Conservation (phyloP, 1,140 invertebrate genomes). For the Himalopsyche phryganea region DNA sequence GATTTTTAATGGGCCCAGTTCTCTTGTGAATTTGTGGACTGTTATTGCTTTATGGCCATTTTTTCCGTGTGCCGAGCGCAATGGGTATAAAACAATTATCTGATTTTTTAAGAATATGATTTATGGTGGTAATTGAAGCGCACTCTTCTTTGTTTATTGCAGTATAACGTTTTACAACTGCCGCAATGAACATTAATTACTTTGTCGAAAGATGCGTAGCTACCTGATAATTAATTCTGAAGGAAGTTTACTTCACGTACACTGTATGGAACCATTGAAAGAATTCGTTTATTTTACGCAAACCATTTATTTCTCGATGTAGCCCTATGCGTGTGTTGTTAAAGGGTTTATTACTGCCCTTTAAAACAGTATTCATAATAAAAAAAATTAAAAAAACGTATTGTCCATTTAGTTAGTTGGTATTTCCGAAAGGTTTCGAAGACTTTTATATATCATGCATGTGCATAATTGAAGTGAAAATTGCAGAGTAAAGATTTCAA, state of each 20-base stretch:
- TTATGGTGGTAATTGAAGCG: not conserved
- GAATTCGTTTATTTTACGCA: too few species aligned
- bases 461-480: too few species aligned
- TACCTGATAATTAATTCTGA: not conserved
- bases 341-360: too few species aligned
- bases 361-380: too few species aligned
- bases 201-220: not conserved
- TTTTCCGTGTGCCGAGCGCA: not conserved
- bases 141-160: not conserved
- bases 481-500: too few species aligned
- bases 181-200: not conserved
- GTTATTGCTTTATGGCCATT: not conserved
- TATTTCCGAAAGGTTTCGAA: too few species aligned
- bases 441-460: too few species aligned
- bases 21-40: not conserved
- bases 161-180: not conserved
- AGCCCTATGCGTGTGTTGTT: too few species aligned
- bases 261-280: too few species aligned
- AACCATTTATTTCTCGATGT: too few species aligned
- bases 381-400: too few species aligned
- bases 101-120: not conserved
- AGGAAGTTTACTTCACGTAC: not conserved
- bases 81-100: not conserved
- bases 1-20: slow-evolving; percentile 16
- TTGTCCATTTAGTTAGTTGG: too few species aligned